Conservation (phyloP, 2,113 vertebrate species). For the Sitta europaea region DNA sequence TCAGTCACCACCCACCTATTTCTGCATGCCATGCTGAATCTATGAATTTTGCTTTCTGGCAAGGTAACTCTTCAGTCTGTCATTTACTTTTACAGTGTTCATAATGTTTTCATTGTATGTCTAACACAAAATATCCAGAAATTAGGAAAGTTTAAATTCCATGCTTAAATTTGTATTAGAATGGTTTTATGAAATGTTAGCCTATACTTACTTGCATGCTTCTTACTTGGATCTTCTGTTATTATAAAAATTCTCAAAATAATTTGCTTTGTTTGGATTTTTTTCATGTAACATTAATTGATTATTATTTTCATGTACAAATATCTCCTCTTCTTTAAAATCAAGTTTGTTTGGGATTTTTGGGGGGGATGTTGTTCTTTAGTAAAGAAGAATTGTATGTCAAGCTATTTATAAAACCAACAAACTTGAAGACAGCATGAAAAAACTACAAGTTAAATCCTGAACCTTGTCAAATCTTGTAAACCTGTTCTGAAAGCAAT, state of each 20-base stretch:
- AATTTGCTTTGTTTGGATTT: background rate
- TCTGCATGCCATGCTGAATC: constrained; percentile 96
- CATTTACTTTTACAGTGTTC: background rate
- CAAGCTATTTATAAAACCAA: background rate
- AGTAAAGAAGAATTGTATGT: background rate
- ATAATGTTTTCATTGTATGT: background rate
- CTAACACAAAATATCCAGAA: background rate
- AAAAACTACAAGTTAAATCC: background rate
- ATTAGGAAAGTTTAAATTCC: background rate
- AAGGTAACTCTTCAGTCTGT: constrained; percentile 80
- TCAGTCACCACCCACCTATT: constrained; percentile 97
- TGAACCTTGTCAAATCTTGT: background rate
- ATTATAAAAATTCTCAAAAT: background rate
- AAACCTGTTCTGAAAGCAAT: background rate
- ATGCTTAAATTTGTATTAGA: background rate
- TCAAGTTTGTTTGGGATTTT: background rate
- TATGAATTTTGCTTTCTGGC: constrained; percentile 92
- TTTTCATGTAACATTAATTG: background rate
- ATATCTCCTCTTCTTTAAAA: background rate
- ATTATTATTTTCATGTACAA: background rate
- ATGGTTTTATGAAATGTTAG: background rate
- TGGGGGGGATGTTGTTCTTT: background rate
- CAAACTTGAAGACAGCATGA: background rate
- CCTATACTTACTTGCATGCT: background rate
- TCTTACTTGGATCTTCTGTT: background rate